Conservation (phyloP, 1,140 invertebrate genomes). For the Frieseomelitta varia region DNA sequence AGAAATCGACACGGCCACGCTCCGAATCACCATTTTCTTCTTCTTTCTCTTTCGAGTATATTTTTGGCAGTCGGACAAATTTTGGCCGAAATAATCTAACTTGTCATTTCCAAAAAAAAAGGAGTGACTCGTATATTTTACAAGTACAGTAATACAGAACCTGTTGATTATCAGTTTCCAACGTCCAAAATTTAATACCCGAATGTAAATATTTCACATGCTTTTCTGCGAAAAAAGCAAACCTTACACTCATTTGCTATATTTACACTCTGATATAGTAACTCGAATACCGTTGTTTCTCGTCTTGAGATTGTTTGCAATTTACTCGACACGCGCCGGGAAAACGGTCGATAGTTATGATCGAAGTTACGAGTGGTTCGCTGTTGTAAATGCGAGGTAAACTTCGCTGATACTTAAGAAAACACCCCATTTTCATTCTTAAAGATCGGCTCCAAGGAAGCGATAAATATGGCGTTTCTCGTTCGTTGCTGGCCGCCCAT, state of each 20-base stretch:
- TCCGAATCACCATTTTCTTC: not conserved
- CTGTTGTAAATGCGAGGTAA: conserved; percentile 3
- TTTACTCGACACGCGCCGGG: not conserved
- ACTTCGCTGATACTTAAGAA: not conserved
- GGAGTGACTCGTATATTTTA: too few relatives aligned
- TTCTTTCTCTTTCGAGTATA: not conserved
- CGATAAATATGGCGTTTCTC: conserved; percentile 14
- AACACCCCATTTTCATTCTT: not conserved
- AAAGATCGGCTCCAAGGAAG: not conserved
- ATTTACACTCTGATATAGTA: too few relatives aligned
- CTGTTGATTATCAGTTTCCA: too few relatives aligned
- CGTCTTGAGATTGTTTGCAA: not conserved
- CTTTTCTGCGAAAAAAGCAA: too few relatives aligned
- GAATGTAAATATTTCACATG: too few relatives aligned
- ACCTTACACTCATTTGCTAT: too few relatives aligned
- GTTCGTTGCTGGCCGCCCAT: too few relatives aligned
- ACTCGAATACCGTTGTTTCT: not conserved
- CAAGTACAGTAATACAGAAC: too few relatives aligned
- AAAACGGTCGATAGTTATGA: conserved; percentile 21
- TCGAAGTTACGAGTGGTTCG: not conserved
- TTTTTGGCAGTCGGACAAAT: too few relatives aligned
- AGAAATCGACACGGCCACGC: not conserved
- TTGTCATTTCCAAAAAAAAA: too few relatives aligned
- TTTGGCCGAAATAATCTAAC: too few relatives aligned
- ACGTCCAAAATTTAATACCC: too few relatives aligned